These are phyloP conservation scores for Drosophila paracracens DNA, from an alignment of 2,888 invertebrate species.

Conservation along the genomic window DNA sequence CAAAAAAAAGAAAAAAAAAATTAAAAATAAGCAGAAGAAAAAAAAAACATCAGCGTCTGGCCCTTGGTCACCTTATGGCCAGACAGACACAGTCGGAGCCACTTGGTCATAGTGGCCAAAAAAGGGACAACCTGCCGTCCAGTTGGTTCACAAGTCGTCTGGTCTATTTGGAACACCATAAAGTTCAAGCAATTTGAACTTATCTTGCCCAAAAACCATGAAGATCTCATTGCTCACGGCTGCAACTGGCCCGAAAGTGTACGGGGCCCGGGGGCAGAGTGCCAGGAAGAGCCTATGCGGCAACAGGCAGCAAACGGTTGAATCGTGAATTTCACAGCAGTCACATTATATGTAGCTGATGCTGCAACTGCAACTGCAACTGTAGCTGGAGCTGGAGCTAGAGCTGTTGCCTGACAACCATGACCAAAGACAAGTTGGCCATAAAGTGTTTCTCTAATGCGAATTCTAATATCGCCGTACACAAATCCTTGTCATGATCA, in stretches of 20 bases:
- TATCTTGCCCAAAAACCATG: slow-evolving; percentile 55
- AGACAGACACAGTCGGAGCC: slow-evolving; percentile 29
- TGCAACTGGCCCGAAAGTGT: slow-evolving; percentile 15
- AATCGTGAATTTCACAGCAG: slow-evolving; percentile 78
- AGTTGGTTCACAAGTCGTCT: slow-evolving; percentile 46
- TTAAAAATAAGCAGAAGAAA: slow-evolving; percentile 2
- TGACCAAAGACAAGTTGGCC: slow-evolving; percentile 42
- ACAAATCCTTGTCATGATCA: slow-evolving; percentile 40
- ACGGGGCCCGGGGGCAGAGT: slow-evolving; percentile 9
- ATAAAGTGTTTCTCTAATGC: slow-evolving; percentile 35
- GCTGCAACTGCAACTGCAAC: neutral
- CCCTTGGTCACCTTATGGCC: slow-evolving; percentile 56
- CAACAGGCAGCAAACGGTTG: slow-evolving; percentile 57
- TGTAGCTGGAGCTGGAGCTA: slow-evolving; percentile 1
- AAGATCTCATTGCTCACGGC: slow-evolving; percentile 61
- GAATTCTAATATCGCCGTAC: slow-evolving; percentile 35
- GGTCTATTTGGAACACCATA: slow-evolving; percentile 78
- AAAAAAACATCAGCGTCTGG: slow-evolving; percentile 48
- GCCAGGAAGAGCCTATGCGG: slow-evolving; percentile 2
- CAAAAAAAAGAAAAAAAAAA: neutral
- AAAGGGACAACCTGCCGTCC: slow-evolving; percentile 75
- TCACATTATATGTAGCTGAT: slow-evolving; percentile 64
- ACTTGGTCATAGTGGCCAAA: slow-evolving; percentile 57
- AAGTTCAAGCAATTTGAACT: slow-evolving; percentile 80
- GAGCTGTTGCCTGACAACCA: slow-evolving; percentile 5